Evolutionary conservation across 2,888 invertebrate species (phyloP), one percentile per base, ranked within the genome.

Genomic region (Aplocera efformata): DNA sequence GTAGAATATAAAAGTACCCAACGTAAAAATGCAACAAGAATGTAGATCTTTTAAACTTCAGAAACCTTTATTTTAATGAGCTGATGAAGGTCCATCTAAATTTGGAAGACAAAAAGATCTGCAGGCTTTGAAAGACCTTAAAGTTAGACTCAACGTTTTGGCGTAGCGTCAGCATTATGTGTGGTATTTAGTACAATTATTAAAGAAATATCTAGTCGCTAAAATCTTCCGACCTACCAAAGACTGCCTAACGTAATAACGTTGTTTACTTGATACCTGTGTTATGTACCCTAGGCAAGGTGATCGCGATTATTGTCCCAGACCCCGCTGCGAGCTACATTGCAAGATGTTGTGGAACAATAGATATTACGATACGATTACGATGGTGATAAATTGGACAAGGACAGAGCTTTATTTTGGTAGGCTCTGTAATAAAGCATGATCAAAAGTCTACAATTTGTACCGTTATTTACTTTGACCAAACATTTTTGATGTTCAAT

Each of bases 141-240:
- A 50, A 55, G 44, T 30, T 43, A 40, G 50, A 57, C 43, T 50
- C 50, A 59, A 49, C 53, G 55, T 65, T 60, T 67, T 63, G 67
- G 63, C 57, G 62, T 72, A 67, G 68, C 53, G 67, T 72, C 64
- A 67, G 62, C 62, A 61, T 67, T 67, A 61, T 70, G 77, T 69
- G 66, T 67, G 71, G 73, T 50, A 58, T 53, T 67, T 72, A 73
- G 77, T 64, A 67, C 67, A 72, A 71, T 69, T 70, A 67, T 67
- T 60, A 60, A 69, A 45, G 53, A 54, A 17, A 56, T 74, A 67
- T 68, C 56, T 85, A 88, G 85, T 76, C 72, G 86, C 84, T 86
- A 74, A 74, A 79, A 82, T 84, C 86, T 88, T 84, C 88, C 88
- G 86, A 88, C 88, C 88, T 88, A 84, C 80, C 85, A 88, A 89